These are phyloP conservation scores for Podarcis raffonei DNA, from an alignment of 2,113 vertebrate species.

Conservation along the genomic window DNA sequence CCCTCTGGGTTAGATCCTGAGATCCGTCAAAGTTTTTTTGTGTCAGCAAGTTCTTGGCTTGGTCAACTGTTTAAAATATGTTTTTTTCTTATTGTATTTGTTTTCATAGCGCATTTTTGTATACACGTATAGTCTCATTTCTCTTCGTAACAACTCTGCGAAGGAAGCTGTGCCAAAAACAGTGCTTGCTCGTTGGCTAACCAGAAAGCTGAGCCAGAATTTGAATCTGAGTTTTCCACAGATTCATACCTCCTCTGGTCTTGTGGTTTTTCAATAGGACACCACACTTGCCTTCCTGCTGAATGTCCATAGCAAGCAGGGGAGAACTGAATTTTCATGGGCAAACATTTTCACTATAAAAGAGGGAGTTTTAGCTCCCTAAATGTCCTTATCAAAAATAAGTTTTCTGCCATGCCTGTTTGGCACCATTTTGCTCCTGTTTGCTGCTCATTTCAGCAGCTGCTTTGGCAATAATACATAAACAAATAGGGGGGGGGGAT, in stretches of 20 bases:
- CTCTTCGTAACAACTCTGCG: neutral
- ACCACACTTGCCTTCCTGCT: neutral
- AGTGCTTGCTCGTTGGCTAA: neutral
- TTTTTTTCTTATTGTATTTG: neutral
- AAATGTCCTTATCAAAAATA: too few relatives aligned
- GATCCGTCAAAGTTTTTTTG: neutral
- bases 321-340: neutral
- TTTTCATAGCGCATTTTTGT: neutral
- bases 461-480: too few relatives aligned
- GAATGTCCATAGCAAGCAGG: neutral
- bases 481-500: too few relatives aligned
- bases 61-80: neutral
- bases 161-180: neutral
- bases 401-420: too few relatives aligned
- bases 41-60: neutral
- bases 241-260: neutral
- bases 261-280: neutral
- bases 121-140: neutral
- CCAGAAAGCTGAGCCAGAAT: neutral
- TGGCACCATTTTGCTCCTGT: too few relatives aligned
- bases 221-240: neutral
- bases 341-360: neutral
- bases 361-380: neutral
- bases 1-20: neutral
- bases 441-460: too few relatives aligned